A percentile compares a stretch with the other conserved stretches of the same genome.
phyloP scores from a whole-genome alignment of 2,113 vertebrate genomes.

The Pomatorhinus ruficollis region DNA sequence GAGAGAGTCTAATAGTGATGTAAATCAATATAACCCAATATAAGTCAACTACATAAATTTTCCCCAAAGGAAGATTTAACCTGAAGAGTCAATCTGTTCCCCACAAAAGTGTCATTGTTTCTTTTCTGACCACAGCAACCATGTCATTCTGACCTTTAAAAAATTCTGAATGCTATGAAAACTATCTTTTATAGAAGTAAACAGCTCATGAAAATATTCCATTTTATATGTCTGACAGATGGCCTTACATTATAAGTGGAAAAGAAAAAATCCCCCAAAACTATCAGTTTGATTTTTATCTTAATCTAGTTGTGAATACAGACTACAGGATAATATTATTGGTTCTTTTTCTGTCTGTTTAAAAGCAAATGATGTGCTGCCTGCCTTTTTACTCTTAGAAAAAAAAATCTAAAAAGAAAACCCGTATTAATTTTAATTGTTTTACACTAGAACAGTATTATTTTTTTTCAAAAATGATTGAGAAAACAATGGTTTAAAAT shows the following conservation, averaged over 20 bases:
- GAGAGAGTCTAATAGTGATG: fast-evolving
- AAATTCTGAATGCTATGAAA: neutral
- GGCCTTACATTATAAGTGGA: neutral
- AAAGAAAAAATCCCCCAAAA: neutral
- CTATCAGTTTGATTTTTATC: neutral
- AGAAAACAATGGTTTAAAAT: neutral
- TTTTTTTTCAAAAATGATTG: neutral
- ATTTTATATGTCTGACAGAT: conserved; percentile 7
- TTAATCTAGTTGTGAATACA: neutral
- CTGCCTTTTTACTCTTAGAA: neutral
- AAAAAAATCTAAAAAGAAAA: neutral
- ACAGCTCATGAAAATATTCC: conserved; percentile 12
- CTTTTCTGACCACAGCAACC: neutral
- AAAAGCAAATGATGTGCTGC: neutral
- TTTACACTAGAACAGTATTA: neutral
- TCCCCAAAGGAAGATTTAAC: neutral
- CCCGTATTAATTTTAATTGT: fast-evolving
- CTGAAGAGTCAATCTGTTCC: neutral
- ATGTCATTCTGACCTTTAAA: conserved; percentile 25
- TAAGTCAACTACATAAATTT: neutral
- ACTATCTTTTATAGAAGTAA: neutral
- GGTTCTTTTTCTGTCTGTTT: neutral
- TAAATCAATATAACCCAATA: neutral
- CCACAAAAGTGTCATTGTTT: neutral
- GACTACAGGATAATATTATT: neutral